A percentile compares a stretch with the other conserved stretches of the same genome.
These are phyloP conservation scores for Oscheius sp. DNA, from an alignment of 2,888 invertebrate species.

Conservation along the genomic window DNA sequence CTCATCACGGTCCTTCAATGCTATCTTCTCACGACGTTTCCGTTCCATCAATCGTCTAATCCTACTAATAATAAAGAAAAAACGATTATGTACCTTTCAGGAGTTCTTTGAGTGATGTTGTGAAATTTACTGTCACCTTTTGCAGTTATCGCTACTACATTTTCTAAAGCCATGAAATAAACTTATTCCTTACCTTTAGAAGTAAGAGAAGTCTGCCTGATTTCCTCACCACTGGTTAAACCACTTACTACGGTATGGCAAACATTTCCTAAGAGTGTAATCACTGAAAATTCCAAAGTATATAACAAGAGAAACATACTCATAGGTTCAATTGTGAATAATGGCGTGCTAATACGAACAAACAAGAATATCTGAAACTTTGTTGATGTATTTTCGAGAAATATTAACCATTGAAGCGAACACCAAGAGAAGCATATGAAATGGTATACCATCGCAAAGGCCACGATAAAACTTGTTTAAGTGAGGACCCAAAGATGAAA, in stretches of 20 bases:
- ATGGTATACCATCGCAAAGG: slow-evolving; percentile 20
- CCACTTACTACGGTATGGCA: background rate
- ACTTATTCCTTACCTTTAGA: background rate
- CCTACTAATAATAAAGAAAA: background rate
- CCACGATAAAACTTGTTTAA: slow-evolving; percentile 28
- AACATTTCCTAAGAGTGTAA: slow-evolving; percentile 16
- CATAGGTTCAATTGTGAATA: slow-evolving; percentile 29
- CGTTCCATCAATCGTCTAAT: background rate
- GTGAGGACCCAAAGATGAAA: slow-evolving; percentile 23
- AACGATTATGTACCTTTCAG: slow-evolving; percentile 1
- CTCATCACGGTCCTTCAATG: background rate
- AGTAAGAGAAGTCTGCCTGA: no score
- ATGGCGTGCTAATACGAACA: slow-evolving; percentile 20
- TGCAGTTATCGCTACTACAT: background rate
- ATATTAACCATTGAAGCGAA: slow-evolving; percentile 4
- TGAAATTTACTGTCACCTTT: background rate
- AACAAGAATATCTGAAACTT: slow-evolving; percentile 28
- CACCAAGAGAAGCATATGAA: slow-evolving; percentile 2
- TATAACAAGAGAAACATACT: background rate
- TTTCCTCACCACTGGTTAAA: background rate
- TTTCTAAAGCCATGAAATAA: background rate
- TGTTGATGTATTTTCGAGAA: no score
- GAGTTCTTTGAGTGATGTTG: slow-evolving; percentile 4
- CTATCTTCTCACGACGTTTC: background rate
- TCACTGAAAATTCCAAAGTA: background rate